Percentiles rank a stretch among this genome's conserved stretches.
phyloP scores from a whole-genome alignment of 2,888 invertebrate genomes.

The Thereva nobilitata region DNA sequence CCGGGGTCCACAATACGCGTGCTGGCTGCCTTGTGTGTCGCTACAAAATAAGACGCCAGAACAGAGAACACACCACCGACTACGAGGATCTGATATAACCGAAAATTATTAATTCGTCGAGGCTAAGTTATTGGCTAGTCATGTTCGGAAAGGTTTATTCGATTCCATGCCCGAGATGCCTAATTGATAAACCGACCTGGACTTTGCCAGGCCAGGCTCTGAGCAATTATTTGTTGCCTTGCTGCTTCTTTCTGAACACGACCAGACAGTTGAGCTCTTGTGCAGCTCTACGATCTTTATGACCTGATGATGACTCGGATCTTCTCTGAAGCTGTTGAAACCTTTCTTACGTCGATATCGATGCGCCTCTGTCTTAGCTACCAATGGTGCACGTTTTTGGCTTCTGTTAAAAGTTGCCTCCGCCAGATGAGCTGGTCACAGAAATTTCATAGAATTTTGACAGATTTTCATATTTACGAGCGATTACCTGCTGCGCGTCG shows the following conservation, averaged over 20 bases:
- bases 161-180: constrained; percentile 55
- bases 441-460: constrained; percentile 29
- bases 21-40: not conserved
- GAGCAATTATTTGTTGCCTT: constrained; percentile 17
- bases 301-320: constrained; percentile 24
- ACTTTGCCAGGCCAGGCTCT: constrained; percentile 20
- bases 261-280: constrained; percentile 17
- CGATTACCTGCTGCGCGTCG: constrained; percentile 10
- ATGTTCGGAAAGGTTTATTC: constrained; percentile 55
- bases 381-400: constrained; percentile 26
- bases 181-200: constrained; percentile 51
- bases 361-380: constrained; percentile 10
- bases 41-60: not conserved
- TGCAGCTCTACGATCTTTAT: constrained; percentile 18
- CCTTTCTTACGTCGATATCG: constrained; percentile 9
- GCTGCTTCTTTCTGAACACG: constrained; percentile 24
- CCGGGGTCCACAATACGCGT: not conserved
- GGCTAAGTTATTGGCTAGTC: constrained; percentile 55
- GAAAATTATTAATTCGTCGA: constrained; percentile 51
- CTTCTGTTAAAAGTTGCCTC: constrained; percentile 26
- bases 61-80: constrained; percentile 5
- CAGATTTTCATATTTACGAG: constrained; percentile 35
- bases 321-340: constrained; percentile 22
- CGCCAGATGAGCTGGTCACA: not conserved
- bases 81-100: constrained; percentile 30